These are phyloP conservation scores for Drosophila triauraria DNA, from an alignment of 1,140 invertebrate genomes.

Conservation along the genomic window DNA sequence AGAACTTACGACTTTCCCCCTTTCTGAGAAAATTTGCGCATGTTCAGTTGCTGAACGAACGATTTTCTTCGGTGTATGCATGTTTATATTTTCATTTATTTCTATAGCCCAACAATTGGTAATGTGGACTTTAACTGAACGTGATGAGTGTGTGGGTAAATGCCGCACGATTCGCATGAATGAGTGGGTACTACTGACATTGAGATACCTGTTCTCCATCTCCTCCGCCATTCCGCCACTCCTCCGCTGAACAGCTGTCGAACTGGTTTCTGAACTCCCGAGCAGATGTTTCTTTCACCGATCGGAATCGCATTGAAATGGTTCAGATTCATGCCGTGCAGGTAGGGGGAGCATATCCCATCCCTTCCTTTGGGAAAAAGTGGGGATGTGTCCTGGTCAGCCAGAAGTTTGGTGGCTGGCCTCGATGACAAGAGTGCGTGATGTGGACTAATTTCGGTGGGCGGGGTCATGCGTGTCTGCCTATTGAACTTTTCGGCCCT, in stretches of 20 bases:
- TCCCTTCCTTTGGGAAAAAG: background rate
- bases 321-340: constrained; percentile 15
- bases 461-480: constrained; percentile 49
- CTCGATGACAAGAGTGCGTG: constrained; percentile 55
- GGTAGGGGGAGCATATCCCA: background rate
- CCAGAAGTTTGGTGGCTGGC: constrained; percentile 6
- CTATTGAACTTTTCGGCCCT: constrained; percentile 64
- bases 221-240: constrained; percentile 14
- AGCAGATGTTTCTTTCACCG: constrained; percentile 63
- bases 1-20: background rate
- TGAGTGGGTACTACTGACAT: constrained; percentile 65
- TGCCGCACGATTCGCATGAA: constrained; percentile 59
- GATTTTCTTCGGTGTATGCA: constrained; percentile 6
- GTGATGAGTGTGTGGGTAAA: constrained; percentile 53
- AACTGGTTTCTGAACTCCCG: constrained; percentile 60
- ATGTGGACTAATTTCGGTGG: constrained; percentile 39
- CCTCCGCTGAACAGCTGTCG: constrained; percentile 63
- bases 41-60: background rate
- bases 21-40: background rate
- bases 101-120: constrained; percentile 25
- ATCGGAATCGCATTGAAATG: constrained; percentile 24
- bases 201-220: constrained; percentile 56
- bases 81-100: constrained; percentile 30
- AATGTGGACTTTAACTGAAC: constrained; percentile 30
- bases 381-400: constrained; percentile 10